Conservation (phyloP, 2,888 invertebrate species). For the Lymantria dispar region DNA sequence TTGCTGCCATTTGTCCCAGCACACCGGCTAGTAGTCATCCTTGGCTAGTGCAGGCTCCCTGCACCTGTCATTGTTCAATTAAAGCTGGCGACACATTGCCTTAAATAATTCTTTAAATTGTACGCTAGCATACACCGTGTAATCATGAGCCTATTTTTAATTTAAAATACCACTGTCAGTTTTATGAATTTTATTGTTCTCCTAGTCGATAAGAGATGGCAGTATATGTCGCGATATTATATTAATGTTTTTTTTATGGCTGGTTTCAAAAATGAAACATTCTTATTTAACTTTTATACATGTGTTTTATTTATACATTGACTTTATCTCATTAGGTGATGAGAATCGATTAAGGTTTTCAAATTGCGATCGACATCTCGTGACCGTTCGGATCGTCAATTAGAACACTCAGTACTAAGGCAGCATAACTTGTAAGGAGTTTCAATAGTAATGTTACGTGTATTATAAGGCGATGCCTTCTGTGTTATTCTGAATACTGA, state of each 20-base stretch:
- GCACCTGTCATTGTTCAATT: slow-evolving; percentile 76
- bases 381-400: slow-evolving; percentile 75
- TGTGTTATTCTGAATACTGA: slow-evolving; percentile 45
- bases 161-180: slow-evolving; percentile 13
- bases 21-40: slow-evolving; percentile 73
- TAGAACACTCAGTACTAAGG: slow-evolving; percentile 77
- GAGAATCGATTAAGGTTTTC: slow-evolving; percentile 36
- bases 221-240: slow-evolving; percentile 26
- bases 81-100: slow-evolving; percentile 71
- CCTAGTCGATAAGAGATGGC: slow-evolving; percentile 72
- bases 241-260: slow-evolving; percentile 18
- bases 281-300: slow-evolving; percentile 19
- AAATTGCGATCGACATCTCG: slow-evolving; percentile 53
- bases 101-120: slow-evolving; percentile 66
- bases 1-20: slow-evolving; percentile 53
- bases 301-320: slow-evolving; percentile 1
- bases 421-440: slow-evolving; percentile 48
- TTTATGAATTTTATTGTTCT: slow-evolving; percentile 23
- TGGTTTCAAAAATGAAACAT: slow-evolving; percentile 11
- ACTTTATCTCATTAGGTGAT: slow-evolving; percentile 25
- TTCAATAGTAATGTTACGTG: slow-evolving; percentile 27
- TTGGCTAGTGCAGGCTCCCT: slow-evolving; percentile 57
- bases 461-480: slow-evolving; percentile 37
- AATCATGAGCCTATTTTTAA: slow-evolving; percentile 7
- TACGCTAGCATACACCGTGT: slow-evolving; percentile 30